A percentile compares a stretch with the other conserved stretches of the same genome.
phyloP scores from a whole-genome alignment of 2,797 vertebrate genomes.

The Catamblyrhynchus diadema region DNA sequence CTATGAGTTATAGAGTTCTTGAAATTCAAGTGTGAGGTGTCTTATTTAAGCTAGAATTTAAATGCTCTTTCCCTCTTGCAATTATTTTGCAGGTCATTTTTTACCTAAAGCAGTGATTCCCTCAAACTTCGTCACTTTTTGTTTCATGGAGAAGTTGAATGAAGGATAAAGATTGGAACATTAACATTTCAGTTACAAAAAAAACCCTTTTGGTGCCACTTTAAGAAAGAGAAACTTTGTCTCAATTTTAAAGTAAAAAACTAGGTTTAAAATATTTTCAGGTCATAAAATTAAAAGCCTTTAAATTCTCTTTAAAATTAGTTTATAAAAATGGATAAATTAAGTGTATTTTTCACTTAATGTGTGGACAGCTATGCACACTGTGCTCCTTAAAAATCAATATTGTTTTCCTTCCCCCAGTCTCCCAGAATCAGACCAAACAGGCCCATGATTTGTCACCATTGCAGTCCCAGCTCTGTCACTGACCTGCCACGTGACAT shows the following conservation, averaged over 20 bases:
- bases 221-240: background rate
- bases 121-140: background rate
- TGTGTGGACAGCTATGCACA: background rate
- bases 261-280: background rate
- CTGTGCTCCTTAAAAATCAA: accelerated
- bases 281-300: background rate
- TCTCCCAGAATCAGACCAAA: background rate
- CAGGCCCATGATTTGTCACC: background rate
- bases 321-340: background rate
- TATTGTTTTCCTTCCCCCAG: background rate
- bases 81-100: background rate
- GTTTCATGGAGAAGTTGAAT: background rate
- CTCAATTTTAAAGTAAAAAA: background rate
- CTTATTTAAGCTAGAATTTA: background rate
- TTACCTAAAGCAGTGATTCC: background rate
- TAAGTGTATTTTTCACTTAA: background rate
- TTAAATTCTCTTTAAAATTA: background rate
- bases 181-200: background rate
- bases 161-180: background rate
- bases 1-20: background rate
- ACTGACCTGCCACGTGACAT: background rate
- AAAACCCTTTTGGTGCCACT: accelerated
- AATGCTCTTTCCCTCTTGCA: background rate
- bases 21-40: background rate
- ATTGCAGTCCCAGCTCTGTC: background rate